These are phyloP conservation scores for Leucosticte australis DNA, from an alignment of 2,113 vertebrate species.

Conservation along the genomic window DNA sequence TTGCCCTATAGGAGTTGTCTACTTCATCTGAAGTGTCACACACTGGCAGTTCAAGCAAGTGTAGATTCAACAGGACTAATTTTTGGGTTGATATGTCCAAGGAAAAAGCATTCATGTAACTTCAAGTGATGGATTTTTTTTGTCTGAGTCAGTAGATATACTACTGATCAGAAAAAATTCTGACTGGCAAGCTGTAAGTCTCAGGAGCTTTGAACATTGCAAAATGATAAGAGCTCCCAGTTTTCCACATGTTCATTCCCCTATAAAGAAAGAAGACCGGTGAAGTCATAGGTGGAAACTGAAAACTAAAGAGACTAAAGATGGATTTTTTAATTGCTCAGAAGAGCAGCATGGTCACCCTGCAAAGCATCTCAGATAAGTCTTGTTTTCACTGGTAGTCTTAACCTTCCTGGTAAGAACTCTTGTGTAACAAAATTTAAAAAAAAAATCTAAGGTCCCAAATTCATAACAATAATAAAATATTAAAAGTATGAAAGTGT, in stretches of 20 bases:
- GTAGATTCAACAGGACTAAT: background rate
- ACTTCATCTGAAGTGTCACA: background rate
- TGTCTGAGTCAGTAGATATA: background rate
- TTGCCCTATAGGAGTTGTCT: background rate
- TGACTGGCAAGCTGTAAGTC: background rate
- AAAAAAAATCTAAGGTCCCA: background rate
- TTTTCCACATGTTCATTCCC: background rate
- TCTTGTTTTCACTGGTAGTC: background rate
- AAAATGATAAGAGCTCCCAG: background rate
- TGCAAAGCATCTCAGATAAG: background rate
- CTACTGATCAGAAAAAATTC: background rate
- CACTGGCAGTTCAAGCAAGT: background rate
- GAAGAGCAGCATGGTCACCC: background rate
- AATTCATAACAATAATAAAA: background rate
- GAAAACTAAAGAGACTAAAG: background rate
- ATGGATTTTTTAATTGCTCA: background rate
- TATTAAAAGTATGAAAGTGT: background rate
- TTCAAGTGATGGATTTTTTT: background rate
- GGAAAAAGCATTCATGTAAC: background rate
- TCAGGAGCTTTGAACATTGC: background rate
- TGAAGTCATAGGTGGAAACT: background rate
- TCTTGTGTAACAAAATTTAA: background rate
- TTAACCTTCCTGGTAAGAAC: background rate
- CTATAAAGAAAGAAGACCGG: background rate
- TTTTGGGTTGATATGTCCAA: background rate